Evolutionary conservation across 1,140 invertebrate genomes (phyloP), one percentile per base, ranked within the genome.

Genomic region (Caenorhabditis briggsae): DNA sequence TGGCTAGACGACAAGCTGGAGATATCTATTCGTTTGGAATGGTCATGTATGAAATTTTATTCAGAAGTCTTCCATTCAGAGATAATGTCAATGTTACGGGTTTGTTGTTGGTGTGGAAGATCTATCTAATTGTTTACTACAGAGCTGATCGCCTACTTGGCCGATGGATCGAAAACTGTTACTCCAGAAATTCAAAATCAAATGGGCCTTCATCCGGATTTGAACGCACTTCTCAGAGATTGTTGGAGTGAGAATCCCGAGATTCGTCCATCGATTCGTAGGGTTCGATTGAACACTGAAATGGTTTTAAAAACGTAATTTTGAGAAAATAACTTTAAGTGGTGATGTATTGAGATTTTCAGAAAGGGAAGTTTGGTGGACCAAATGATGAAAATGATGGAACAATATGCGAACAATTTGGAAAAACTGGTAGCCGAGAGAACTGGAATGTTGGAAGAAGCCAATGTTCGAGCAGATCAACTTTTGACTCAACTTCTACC

Each of bases 331-430:
- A 48, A 20, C 8, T 46, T 18, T 48, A 16, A 25, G 43, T 14
- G 48, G 48, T 46, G 9, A 0, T 70, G 6, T 23, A 8, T 33
- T 33, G 33, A 33, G 33, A 33, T 9, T 87, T 91, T 89, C 25
- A 91, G 91, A 53, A 92, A 91, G 74, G 92, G 92, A 59, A 87
- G 84, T 16, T 86, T 92, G 82, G 92, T 92, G 18, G 91, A 92
- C 74, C 92, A 92, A 84, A 92, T 92, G 92, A 92, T 92, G 91
- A 82, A 88, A 18, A 88, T 92, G 64, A 92, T 92, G 91, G 91
- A 92, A 82, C 96, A 98, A 91, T 99, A 99, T 92, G 97, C 97
- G 0, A 98, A 97, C 92, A 99, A 99, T 93, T 94, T 99, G 90
- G 97, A 99, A 93, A 95, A 96, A 12, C 93, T 98, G 20, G 97